A percentile compares a stretch with the other conserved stretches of the same genome.
phyloP scores from a whole-genome alignment of 1,140 invertebrate genomes.

The Lanistes nyassanus region DNA sequence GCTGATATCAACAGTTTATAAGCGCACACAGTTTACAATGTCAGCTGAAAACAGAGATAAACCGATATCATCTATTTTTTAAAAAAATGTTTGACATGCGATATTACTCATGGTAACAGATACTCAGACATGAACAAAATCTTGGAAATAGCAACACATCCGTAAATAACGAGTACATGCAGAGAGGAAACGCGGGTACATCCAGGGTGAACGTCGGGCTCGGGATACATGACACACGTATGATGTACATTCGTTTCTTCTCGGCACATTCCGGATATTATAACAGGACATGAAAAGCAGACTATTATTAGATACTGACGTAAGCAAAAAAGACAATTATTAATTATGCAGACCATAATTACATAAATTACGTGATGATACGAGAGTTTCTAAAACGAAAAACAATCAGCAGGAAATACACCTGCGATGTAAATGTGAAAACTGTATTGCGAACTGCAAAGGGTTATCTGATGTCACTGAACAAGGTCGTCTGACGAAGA shows the following conservation, averaged over 20 bases:
- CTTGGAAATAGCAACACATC: not conserved
- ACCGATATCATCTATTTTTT: not conserved
- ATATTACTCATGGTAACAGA: no score
- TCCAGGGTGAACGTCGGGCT: no score
- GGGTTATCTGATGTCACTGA: not conserved
- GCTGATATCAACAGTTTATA: not conserved
- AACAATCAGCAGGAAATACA: not conserved
- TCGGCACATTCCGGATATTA: no score
- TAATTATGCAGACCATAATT: no score
- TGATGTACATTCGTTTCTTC: no score
- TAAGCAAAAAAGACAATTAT: no score
- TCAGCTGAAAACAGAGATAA: not conserved
- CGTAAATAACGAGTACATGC: not conserved
- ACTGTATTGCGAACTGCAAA: not conserved
- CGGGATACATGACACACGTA: no score
- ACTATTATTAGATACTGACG: no score
- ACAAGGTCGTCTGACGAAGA: not conserved
- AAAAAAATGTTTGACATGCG: not conserved
- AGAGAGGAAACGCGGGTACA: no score
- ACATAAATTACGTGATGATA: not conserved
- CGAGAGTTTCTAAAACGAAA: not conserved
- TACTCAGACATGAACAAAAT: not conserved
- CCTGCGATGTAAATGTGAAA: not conserved
- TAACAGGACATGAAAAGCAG: no score
- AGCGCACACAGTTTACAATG: not conserved